Base-by-base conservation (phyloP, 2,113 vertebrate species). In the Oenanthe melanoleuca region DNA sequence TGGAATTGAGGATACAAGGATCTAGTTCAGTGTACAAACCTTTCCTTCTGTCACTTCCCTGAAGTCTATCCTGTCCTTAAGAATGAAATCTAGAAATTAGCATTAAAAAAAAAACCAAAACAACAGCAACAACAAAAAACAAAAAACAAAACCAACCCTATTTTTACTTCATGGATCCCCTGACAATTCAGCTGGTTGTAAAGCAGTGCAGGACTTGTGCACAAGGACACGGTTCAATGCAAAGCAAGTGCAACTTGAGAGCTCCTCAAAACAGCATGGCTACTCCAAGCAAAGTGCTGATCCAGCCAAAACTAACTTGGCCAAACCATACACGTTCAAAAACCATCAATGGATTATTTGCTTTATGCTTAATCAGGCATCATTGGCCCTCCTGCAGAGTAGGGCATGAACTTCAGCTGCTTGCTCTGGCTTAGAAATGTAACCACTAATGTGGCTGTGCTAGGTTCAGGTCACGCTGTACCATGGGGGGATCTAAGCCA, bases 31-130 rank as follows among this genome's bases (percentile, higher is more conserved):
- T 52, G 59, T 52, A 80, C 31, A 92, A 56, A 77, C 45, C 84
- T 82, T 66, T 80, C 75, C 38, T 89, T 91, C 50, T 89, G 59
- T 56, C 59, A 70, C 29, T 70, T 90, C 59, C 55, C 63, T 63
- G 12, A 81, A 61, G 38, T 52, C 55, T 73, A 44, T 31, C 33
- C 47, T 38, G 55, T 38, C 79, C 55, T 81, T 92, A 89, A 81
- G 57, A 89, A 2, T 83, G 37, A 92, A 91, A 83, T 65, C 24
- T 59, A 92, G 81, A 97, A 89, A 94, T 57, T 28, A 45, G 44
- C 37, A 22, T 47, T 67, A 5, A 15, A 73, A 83, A 10, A 45
- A 66, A 44, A 52, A 50, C 7, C 34, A 37, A 37, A 37, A 37
- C 34, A 37, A 37, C 34, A 37, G 34, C 34, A 37, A 37, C 34